Evolutionary conservation across 2,888 invertebrate genomes (phyloP), one percentile per base, ranked within the genome.

Genomic region (Morpho achilles): DNA sequence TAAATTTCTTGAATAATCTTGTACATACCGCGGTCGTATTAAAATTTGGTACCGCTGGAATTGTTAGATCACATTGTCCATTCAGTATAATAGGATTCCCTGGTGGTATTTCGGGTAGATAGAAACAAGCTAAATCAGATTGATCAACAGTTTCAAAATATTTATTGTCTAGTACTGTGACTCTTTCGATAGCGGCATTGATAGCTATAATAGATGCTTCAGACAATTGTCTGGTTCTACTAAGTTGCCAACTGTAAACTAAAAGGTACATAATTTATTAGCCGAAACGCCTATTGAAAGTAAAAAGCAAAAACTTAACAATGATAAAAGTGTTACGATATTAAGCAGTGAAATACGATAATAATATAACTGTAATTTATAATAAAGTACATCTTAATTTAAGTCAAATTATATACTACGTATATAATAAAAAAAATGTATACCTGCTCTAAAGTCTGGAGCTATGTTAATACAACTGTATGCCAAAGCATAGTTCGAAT

Each of bases 161-260:
- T 3, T 54, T 66, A 39, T 80, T 64, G 6, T 76, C 69, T 0
- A 85, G 63, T 0, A 83, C 80, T n/a, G 69, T 62, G 8, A 82
- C 64, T 7, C 41, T 50, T 7, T 56, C 9, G 6, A 79, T 76
- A 7, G 69, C 68, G 8, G 63, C 59, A 53, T 64, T 63, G 23
- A 89, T 84, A 1, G 74, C 70, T 0, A 46, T 53, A 5, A 42
- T 63, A 0, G 75, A 71, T 0, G 58, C 62, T 0, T 60, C 3
- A 0, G 79, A 65, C 6, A 85, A 64, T n/a, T 73, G 61, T 16
- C 63, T 70, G 0, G 69, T 69, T 66, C 80, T 75, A 59, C 87
- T 84, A 0, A 88, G 71, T 51, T 86, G 86, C 87, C 85, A 87
- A 62, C 85, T 85, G 66, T 70, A 82, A 0, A 86, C 87, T 87